These are phyloP conservation scores for Furcula furcula DNA, from an alignment of 2,888 invertebrate species.

Conservation along the genomic window DNA sequence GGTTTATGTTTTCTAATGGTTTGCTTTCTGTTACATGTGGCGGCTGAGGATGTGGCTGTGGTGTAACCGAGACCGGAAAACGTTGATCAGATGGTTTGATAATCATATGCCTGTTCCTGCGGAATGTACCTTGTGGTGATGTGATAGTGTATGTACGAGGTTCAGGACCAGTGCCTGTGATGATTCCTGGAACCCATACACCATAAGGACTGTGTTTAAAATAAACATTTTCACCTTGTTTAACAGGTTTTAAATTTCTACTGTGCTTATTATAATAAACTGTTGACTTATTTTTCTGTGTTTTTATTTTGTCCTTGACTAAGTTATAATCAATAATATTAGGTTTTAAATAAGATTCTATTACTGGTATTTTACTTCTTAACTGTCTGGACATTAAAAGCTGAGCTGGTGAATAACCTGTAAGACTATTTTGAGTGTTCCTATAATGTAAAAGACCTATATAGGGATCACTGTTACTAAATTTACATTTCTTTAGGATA, in stretches of 20 bases:
- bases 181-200: too few species aligned
- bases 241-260: neutral
- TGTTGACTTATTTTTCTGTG: neutral
- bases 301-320: conserved; percentile 2
- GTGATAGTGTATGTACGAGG: too few species aligned
- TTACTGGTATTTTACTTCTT: neutral
- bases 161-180: too few species aligned
- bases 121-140: too few species aligned
- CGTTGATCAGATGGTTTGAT: too few species aligned
- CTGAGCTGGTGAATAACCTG: conserved; percentile 5
- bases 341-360: neutral
- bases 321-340: neutral
- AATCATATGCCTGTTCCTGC: too few species aligned
- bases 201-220: too few species aligned
- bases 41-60: too few species aligned
- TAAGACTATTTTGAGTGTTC: conserved; percentile 2
- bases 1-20: too few species aligned
- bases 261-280: conserved; percentile 1
- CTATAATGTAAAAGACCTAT: conserved; percentile 4
- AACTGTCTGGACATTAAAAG: conserved; percentile 2
- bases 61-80: too few species aligned
- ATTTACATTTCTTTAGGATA: conserved; percentile 3
- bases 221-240: conserved; percentile 1
- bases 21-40: too few species aligned
- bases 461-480: conserved; percentile 4